A percentile compares a stretch with the other conserved stretches of the same genome.
phyloP scores from a whole-genome alignment of 2,888 invertebrate genomes.

The Endotricha flammealis region DNA sequence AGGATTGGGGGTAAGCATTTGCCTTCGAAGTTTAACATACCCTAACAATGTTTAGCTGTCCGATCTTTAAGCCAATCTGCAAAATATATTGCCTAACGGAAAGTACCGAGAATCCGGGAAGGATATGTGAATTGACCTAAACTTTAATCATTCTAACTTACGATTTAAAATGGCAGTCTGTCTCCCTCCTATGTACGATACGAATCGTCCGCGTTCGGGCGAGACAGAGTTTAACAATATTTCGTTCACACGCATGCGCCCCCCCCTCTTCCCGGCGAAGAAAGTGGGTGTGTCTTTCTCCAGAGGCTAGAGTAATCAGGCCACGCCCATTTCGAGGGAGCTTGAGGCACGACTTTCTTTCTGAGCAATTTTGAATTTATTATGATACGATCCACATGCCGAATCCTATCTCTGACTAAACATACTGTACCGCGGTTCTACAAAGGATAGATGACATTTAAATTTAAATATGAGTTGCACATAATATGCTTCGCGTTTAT shows the following conservation, averaged over 20 bases:
- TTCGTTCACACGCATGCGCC: too few relatives aligned
- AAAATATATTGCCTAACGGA: background rate
- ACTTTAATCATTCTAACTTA: slow-evolving; percentile 10
- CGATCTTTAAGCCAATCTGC: background rate
- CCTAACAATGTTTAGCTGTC: background rate
- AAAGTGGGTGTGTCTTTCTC: too few relatives aligned
- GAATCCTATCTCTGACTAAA: slow-evolving; percentile 3
- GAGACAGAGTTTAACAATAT: too few relatives aligned
- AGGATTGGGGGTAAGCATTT: background rate
- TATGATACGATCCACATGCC: background rate
- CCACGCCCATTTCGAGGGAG: too few relatives aligned
- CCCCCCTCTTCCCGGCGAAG: too few relatives aligned
- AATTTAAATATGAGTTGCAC: too few relatives aligned
- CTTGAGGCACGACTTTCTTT: background rate
- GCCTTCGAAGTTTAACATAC: background rate
- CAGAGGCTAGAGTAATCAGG: too few relatives aligned
- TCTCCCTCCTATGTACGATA: slow-evolving; percentile 14
- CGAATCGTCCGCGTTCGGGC: background rate
- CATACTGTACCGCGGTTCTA: slow-evolving; percentile 2
- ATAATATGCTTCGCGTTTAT: too few relatives aligned
- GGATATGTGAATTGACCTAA: slow-evolving; percentile 16
- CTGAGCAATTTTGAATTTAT: background rate
- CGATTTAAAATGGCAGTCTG: slow-evolving; percentile 12
- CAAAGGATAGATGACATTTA: background rate
- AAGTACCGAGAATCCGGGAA: slow-evolving; percentile 1